Percentiles rank a stretch among this genome's conserved stretches.
Evolutionary conservation across 2,888 invertebrate genomes (phyloP).

Genomic region (Polyploca ridens): DNA sequence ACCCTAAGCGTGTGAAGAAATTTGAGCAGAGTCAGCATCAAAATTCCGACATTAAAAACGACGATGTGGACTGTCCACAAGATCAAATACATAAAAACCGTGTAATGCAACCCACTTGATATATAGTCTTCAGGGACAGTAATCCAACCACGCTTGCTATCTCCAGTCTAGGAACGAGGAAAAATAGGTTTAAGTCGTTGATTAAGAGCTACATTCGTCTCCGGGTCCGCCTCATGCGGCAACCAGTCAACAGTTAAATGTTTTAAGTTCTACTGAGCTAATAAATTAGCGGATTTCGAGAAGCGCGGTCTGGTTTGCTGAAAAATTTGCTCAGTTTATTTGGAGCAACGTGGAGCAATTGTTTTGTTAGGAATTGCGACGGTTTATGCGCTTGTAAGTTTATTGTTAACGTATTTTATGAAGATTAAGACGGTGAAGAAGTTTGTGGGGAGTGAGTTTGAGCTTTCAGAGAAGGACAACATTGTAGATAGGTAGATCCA

Average conservation of each 20-base stretch:
- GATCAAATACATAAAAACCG: not conserved
- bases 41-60: too few species aligned
- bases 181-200: conserved; percentile 39
- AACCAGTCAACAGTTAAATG: conserved; percentile 20
- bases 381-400: not conserved
- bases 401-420: too few species aligned
- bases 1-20: too few species aligned
- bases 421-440: too few species aligned
- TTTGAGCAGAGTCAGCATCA: too few species aligned
- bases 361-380: not conserved
- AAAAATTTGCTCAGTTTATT: not conserved
- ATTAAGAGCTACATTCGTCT: conserved; percentile 39
- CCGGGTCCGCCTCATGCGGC: conserved; percentile 12
- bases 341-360: not conserved
- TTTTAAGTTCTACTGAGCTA: conserved; percentile 16
- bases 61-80: not conserved
- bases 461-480: too few species aligned
- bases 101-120: not conserved
- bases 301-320: conserved; percentile 12
- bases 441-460: too few species aligned
- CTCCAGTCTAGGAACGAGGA: conserved; percentile 16
- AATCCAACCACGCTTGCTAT: not conserved
- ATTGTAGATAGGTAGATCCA: too few species aligned
- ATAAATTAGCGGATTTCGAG: conserved; percentile 20
- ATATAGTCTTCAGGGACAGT: not conserved